A percentile compares a stretch with the other conserved stretches of the same genome.
Conservation (phyloP, 2,888 invertebrate genomes). For the Diloba caeruleocephala region DNA sequence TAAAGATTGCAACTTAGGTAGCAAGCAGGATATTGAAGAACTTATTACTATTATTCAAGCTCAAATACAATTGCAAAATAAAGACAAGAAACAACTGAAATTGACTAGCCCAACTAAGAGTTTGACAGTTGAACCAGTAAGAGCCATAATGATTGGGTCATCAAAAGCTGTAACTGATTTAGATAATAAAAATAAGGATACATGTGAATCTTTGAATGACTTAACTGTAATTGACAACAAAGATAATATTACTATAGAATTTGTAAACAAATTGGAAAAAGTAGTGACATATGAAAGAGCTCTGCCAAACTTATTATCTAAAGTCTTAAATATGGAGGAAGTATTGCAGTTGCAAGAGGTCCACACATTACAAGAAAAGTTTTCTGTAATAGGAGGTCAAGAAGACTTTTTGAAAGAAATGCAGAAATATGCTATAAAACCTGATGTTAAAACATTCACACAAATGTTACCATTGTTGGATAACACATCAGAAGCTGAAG, state of each 20-base stretch:
- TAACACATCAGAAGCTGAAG: conserved; percentile 91
- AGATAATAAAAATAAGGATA: not conserved
- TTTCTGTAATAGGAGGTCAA: conserved; percentile 94
- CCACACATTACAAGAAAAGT: conserved; percentile 90
- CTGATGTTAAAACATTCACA: conserved; percentile 94
- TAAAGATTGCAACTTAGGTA: conserved; percentile 94
- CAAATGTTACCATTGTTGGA: conserved; percentile 93
- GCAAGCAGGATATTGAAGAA: conserved; percentile 88
- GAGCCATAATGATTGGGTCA: conserved; percentile 25
- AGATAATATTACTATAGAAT: conserved; percentile 52
- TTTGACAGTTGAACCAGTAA: conserved; percentile 21
- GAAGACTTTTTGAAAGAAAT: conserved; percentile 93
- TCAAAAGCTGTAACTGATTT: conserved; percentile 1
- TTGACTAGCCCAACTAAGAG: conserved; percentile 8
- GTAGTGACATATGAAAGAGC: conserved; percentile 54
- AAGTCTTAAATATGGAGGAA: conserved; percentile 89
- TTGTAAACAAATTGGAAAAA: conserved; percentile 54
- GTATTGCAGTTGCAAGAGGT: conserved; percentile 90
- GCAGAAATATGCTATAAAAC: conserved; percentile 90
- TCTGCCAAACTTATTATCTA: conserved; percentile 91
- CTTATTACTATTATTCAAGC: conserved; percentile 75
- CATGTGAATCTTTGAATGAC: conserved; percentile 6
- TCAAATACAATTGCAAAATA: conserved; percentile 56
- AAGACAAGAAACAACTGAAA: conserved; percentile 17
- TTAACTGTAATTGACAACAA: conserved; percentile 28